Conservation (phyloP, 2,888 invertebrate genomes). For the Megaustenia siamemsis region DNA sequence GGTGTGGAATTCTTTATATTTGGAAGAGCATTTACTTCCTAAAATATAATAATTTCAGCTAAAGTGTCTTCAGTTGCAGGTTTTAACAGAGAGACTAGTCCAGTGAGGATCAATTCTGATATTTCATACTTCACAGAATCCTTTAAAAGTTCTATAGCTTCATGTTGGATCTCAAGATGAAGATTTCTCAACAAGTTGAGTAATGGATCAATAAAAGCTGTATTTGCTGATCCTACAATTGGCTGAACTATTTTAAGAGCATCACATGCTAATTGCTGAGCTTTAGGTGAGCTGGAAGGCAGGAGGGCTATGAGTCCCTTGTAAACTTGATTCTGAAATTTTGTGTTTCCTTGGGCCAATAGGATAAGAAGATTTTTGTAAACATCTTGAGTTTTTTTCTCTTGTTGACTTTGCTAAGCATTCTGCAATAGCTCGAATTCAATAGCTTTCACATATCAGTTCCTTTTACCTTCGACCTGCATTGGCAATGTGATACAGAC, state of each 20-base stretch:
- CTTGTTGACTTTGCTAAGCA: slow-evolving; percentile 79
- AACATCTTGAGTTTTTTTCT: slow-evolving; percentile 79
- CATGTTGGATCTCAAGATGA: slow-evolving; percentile 80
- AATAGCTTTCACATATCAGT: slow-evolving; percentile 80
- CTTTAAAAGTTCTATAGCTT: slow-evolving; percentile 79
- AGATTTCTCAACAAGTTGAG: slow-evolving; percentile 77
- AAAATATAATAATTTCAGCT: slow-evolving; percentile 70
- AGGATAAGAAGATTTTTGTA: slow-evolving; percentile 77
- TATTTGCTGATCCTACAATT: slow-evolving; percentile 76
- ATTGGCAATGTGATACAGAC: slow-evolving; percentile 76
- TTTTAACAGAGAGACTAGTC: slow-evolving; percentile 74
- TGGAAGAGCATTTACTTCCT: slow-evolving; percentile 44
- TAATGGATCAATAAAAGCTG: slow-evolving; percentile 78
- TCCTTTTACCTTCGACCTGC: slow-evolving; percentile 80
- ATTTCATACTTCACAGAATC: slow-evolving; percentile 79
- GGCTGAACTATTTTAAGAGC: slow-evolving; percentile 79
- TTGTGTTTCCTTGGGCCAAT: slow-evolving; percentile 79
- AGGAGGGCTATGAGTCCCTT: slow-evolving; percentile 80
- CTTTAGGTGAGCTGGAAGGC: slow-evolving; percentile 80
- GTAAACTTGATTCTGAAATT: slow-evolving; percentile 79
- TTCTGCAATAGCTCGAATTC: slow-evolving; percentile 80
- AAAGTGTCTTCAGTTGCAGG: slow-evolving; percentile 76
- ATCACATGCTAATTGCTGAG: slow-evolving; percentile 80
- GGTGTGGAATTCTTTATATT: slow-evolving; percentile 76
- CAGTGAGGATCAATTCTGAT: slow-evolving; percentile 69